Evolutionary conservation across 2,888 invertebrate species (phyloP), one percentile per base, ranked within the genome.

Genomic region (Drosophila algonquin): DNA sequence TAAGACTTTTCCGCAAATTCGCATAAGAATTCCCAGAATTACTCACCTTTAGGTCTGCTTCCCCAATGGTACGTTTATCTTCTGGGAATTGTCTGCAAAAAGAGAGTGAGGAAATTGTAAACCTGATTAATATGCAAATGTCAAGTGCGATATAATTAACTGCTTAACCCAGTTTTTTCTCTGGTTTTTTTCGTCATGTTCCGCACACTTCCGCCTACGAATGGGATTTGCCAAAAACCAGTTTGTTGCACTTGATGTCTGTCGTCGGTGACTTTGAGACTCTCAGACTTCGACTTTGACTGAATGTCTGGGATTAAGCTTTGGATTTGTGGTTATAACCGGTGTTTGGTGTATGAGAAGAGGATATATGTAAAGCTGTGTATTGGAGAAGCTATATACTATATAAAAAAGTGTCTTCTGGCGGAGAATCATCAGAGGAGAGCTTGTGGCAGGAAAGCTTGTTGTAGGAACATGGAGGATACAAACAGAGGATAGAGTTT

Each of bases 41-140:
- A 75, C 64, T 70, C 60, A 63, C 68, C 63, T 48, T 51, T 51
- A 18, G 46, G 40, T 51, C 24, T 27, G 63, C 48, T 79, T n/a
- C 40, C 53, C 40, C 53, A 44, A 32, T 44, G 5, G 30, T 14
- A 4, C 21, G 21, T 56, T 53, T 54, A 50, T 53, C 32, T 46
- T 21, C 52, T 52, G 63, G 57, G 60, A 68, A 67, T 53, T 70
- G 63, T 63, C 88, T 82, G 77, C 35, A 74, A 81, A 74, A 81
- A 77, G 71, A 55, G 56, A 71, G 61, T 46, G 62, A 48, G 72
- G 47, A 76, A 71, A 73, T 74, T 71, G 61, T 67, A 72, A 76
- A 87, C 72, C 59, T 78, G 80, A 89, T 87, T 89, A 87, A 89
- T 84, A 83, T 84, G 82, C 76, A 81, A 89, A 81, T 84, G 72